Conservation (phyloP, 2,888 invertebrate genomes). For the Lucinisca nassula region DNA sequence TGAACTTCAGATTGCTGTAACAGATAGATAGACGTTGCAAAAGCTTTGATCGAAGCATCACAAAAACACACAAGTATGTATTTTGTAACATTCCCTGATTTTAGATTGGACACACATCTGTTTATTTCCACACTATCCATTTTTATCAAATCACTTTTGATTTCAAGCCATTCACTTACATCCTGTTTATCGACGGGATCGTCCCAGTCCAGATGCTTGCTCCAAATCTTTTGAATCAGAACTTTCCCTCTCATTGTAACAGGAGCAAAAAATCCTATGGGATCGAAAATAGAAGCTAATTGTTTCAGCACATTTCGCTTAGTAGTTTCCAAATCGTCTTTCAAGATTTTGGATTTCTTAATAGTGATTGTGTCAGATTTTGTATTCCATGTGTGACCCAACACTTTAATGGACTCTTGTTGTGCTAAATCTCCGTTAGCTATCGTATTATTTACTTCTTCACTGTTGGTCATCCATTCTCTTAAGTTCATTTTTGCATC, state of each 20-base stretch:
- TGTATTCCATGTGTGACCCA: conserved; percentile 20
- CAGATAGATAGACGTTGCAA: conserved; percentile 13
- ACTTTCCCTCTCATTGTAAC: background rate
- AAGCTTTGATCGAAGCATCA: conserved; percentile 13
- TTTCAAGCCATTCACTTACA: background rate
- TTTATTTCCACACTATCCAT: background rate
- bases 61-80: conserved; percentile 9
- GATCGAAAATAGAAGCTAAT: background rate
- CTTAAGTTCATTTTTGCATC: conserved; percentile 15
- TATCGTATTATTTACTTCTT: background rate
- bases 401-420: background rate
- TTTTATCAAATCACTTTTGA: background rate
- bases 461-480: conserved; percentile 15
- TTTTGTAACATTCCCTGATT: background rate
- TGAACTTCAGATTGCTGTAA: background rate
- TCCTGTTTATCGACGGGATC: background rate
- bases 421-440: background rate
- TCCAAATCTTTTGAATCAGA: background rate
- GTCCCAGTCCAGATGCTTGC: background rate
- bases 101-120: background rate
- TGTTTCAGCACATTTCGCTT: background rate
- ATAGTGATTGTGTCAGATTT: background rate
- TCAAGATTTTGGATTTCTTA: background rate
- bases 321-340: background rate
- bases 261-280: background rate